Conservation (phyloP, 1,140 invertebrate species). For the Rhyacophila brunnea region DNA sequence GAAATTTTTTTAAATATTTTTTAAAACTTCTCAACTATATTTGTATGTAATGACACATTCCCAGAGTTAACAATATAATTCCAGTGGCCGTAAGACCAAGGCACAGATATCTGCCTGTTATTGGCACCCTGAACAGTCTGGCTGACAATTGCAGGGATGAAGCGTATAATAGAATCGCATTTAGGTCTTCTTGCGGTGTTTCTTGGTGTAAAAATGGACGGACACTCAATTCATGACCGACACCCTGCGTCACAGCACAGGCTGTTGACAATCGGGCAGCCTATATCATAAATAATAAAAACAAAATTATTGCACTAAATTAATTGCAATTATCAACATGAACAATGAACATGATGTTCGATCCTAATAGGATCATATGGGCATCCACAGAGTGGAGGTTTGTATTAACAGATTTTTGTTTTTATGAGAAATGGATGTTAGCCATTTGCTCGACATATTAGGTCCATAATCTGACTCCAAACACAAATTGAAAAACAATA, state of each 20-base stretch:
- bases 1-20: no score
- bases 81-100: slow-evolving; percentile 59
- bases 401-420: no score
- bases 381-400: no score
- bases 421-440: no score
- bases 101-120: slow-evolving; percentile 67
- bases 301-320: not conserved
- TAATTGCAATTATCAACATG: not conserved
- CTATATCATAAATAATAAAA: slow-evolving; percentile 45
- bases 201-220: slow-evolving; percentile 77
- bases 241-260: slow-evolving; percentile 64
- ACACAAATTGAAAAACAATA: no score
- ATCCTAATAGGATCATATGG: no score
- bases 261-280: slow-evolving; percentile 76
- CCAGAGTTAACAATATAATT: slow-evolving; percentile 63
- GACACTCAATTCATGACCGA: slow-evolving; percentile 75
- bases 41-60: slow-evolving; percentile 61
- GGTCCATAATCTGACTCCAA: no score
- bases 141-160: slow-evolving; percentile 72
- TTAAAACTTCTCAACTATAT: slow-evolving; percentile 24
- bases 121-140: slow-evolving; percentile 68
- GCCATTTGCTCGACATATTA: no score
- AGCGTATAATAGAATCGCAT: slow-evolving; percentile 74
- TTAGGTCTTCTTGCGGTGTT: slow-evolving; percentile 69
- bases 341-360: no score